Evolutionary conservation across 2,888 invertebrate genomes (phyloP).

Genomic region (Thecophora atra): DNA sequence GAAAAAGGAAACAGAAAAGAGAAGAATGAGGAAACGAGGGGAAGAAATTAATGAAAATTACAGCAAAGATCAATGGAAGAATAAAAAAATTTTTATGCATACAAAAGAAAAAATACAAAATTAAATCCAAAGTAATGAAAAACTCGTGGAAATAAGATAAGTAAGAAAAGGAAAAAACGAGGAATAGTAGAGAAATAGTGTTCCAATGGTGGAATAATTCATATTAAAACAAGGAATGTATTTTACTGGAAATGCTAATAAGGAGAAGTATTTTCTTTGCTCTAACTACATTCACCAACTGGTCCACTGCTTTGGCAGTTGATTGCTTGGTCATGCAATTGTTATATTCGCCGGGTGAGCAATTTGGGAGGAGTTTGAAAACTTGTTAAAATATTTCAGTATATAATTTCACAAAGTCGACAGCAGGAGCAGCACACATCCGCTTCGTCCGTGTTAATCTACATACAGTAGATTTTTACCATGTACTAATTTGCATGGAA

Average conservation of each 20-base stretch:
- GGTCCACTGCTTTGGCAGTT: no score
- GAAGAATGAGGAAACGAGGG: not conserved
- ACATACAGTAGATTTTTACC: not conserved
- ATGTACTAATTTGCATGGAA: slow-evolving; percentile 25
- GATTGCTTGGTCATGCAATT: not conserved
- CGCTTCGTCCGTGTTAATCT: slow-evolving; percentile 11
- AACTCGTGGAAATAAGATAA: no score
- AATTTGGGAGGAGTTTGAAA: not conserved
- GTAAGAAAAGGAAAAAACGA: not conserved
- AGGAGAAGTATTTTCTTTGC: not conserved
- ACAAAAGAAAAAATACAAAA: not conserved
- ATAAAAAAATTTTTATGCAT: no score
- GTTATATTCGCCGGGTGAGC: not conserved
- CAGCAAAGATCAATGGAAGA: slow-evolving; percentile 1
- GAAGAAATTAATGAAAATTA: not conserved
- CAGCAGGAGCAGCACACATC: slow-evolving; percentile 19
- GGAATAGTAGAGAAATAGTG: slow-evolving; percentile 1
- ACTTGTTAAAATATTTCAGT: not conserved
- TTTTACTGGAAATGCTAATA: not conserved
- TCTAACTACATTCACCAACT: no score
- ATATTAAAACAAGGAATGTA: not conserved
- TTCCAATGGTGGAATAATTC: not conserved
- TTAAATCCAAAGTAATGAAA: no score
- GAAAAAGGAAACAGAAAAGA: slow-evolving; percentile 7
- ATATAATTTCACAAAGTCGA: slow-evolving; percentile 14